Percentiles rank a stretch among this genome's conserved stretches.
Conservation (phyloP, 2,888 invertebrate genomes). For the Volucella bombylans region DNA sequence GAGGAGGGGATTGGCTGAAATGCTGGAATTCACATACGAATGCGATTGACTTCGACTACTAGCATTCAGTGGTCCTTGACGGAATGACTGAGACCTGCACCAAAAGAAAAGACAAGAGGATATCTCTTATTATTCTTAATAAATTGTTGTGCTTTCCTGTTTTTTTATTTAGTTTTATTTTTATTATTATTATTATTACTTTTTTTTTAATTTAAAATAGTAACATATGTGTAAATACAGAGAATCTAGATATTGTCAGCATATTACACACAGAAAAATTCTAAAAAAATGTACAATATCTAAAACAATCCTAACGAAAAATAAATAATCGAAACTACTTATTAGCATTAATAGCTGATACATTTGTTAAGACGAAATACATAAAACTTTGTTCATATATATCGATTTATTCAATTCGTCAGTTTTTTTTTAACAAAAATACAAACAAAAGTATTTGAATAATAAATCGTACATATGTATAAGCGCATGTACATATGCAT, state of each 20-base stretch:
- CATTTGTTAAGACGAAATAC: not conserved
- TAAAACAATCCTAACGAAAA: too few relatives aligned
- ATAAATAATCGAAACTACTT: too few relatives aligned
- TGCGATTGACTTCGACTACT: slow-evolving; percentile 84
- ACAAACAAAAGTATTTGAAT: too few relatives aligned
- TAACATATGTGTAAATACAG: not conserved
- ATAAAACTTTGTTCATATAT: too few relatives aligned
- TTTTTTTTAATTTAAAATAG: slow-evolving; percentile 17
- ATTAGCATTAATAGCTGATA: not conserved
- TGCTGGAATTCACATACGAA: slow-evolving; percentile 91
- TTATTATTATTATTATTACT: not conserved
- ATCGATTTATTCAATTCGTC: too few relatives aligned
- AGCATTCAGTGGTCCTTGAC: slow-evolving; percentile 85
- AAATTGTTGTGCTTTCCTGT: slow-evolving; percentile 37
- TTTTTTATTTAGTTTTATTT: slow-evolving; percentile 1
- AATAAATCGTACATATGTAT: not conserved
- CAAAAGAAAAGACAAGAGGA: slow-evolving; percentile 83
- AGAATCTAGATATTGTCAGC: slow-evolving; percentile 4
- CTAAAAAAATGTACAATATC: not conserved
- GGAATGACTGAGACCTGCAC: slow-evolving; percentile 96
- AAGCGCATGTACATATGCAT: not conserved
- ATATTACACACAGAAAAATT: not conserved
- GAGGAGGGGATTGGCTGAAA: slow-evolving; percentile 96
- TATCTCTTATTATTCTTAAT: slow-evolving; percentile 79
- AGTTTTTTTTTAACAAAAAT: too few relatives aligned